These are phyloP conservation scores for Campoletis raptor DNA, from an alignment of 2,888 invertebrate genomes.

Conservation along the genomic window DNA sequence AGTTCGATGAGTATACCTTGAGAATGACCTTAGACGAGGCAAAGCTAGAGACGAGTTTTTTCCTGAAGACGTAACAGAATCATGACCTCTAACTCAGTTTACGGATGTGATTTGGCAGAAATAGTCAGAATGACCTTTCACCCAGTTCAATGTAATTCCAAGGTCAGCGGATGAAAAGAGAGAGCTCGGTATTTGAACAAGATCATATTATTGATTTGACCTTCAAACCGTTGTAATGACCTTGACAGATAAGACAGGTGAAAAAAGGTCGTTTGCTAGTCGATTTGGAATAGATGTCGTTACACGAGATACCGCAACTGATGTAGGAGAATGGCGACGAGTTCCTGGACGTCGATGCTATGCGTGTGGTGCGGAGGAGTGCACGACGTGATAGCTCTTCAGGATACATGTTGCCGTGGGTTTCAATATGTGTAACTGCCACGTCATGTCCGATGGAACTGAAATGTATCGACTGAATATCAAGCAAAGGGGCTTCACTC, in stretches of 20 bases:
- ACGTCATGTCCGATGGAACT: not conserved
- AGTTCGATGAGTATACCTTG: not conserved
- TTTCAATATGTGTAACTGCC: not conserved
- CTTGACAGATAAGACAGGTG: not conserved
- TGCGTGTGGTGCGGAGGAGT: not conserved
- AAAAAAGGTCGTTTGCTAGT: not conserved
- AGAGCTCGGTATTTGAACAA: not conserved
- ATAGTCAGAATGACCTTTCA: not conserved
- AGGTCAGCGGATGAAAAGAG: not conserved
- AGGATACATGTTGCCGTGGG: not conserved
- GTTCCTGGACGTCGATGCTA: slow-evolving; percentile 9
- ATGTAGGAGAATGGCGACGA: not conserved
- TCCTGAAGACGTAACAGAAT: too few relatives aligned
- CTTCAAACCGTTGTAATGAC: not conserved
- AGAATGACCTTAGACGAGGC: not conserved
- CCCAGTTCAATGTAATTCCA: not conserved
- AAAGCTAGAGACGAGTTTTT: not conserved
- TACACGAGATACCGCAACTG: not conserved
- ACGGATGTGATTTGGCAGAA: too few relatives aligned
- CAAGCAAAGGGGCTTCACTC: not conserved
- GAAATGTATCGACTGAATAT: not conserved
- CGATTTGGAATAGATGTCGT: not conserved
- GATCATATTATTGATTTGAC: not conserved
- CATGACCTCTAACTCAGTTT: too few relatives aligned
- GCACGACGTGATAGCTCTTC: not conserved